These are phyloP conservation scores for Battus philenor DNA, from an alignment of 1,140 invertebrate species.

Conservation along the genomic window DNA sequence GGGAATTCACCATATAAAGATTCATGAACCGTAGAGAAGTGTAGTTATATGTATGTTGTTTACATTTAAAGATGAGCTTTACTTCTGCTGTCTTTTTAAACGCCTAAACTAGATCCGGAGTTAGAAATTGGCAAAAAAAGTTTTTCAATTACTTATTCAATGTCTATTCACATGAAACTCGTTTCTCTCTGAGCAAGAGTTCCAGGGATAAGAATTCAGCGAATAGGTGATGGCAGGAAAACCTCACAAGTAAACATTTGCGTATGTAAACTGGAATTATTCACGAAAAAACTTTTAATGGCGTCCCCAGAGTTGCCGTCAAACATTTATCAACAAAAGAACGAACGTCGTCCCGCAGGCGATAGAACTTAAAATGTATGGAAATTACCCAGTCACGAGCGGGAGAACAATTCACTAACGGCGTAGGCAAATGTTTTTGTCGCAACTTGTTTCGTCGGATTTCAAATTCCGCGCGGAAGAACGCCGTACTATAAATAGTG, in stretches of 20 bases:
- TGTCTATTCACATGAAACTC: constrained; percentile 48
- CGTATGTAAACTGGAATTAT: constrained; percentile 75
- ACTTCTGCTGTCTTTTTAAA: neutral
- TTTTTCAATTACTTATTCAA: constrained; percentile 68
- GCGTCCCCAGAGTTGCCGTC: constrained; percentile 74
- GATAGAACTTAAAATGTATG: constrained; percentile 76
- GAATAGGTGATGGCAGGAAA: constrained; percentile 69
- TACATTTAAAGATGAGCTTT: constrained; percentile 9
- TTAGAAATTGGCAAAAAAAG: constrained; percentile 38
- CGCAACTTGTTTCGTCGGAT: constrained; percentile 68
- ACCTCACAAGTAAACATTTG: constrained; percentile 75
- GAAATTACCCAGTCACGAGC: constrained; percentile 74
- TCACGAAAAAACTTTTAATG: constrained; percentile 77
- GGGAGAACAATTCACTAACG: constrained; percentile 75
- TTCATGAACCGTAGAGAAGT: constrained; percentile 9
- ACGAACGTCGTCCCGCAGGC: constrained; percentile 74
- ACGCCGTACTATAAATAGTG: constrained; percentile 18
- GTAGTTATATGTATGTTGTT: neutral
- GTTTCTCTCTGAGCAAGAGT: constrained; percentile 56
- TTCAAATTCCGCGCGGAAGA: constrained; percentile 41
- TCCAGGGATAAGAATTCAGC: constrained; percentile 70
- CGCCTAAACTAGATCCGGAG: neutral
- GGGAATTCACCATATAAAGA: constrained; percentile 15
- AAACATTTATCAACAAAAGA: constrained; percentile 77
- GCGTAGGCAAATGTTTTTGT: constrained; percentile 74